A percentile compares a stretch with the other conserved stretches of the same genome.
Conservation (phyloP, 2,797 vertebrate species). For the Coregonus sp. region DNA sequence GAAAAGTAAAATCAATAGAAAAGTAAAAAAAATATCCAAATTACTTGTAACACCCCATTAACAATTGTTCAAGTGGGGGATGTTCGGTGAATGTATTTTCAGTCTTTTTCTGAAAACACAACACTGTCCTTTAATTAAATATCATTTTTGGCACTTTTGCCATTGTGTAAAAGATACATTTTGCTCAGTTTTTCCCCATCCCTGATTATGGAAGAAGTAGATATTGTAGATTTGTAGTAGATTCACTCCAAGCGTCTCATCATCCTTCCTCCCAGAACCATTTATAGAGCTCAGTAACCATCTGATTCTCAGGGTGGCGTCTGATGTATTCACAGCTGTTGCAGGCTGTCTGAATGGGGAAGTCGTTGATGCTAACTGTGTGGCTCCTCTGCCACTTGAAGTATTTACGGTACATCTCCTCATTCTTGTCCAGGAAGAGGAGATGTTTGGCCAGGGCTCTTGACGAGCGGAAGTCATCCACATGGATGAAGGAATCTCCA, state of each 20-base stretch:
- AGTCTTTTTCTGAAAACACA: too few species aligned
- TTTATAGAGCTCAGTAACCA: conserved; percentile 75
- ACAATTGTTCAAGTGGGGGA: not conserved
- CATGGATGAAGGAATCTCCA: conserved; percentile 82
- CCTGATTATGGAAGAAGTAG: not conserved
- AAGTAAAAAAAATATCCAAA: not conserved
- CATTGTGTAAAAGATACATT: not conserved
- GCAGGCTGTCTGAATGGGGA: conserved; percentile 77
- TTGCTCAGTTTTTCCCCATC: not conserved
- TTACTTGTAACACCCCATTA: not conserved
- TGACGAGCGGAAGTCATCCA: conserved; percentile 81
- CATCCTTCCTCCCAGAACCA: conserved; percentile 79
- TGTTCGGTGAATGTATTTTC: not conserved
- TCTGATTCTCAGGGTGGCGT: conserved; percentile 76
- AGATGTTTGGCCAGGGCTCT: conserved; percentile 78
- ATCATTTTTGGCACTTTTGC: not conserved
- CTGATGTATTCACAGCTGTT: conserved; percentile 78
- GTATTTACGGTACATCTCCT: conserved; percentile 76
- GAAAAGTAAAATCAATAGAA: too few species aligned
- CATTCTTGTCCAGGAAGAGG: conserved; percentile 75
- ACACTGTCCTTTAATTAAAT: not conserved
- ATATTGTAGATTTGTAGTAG: too few species aligned
- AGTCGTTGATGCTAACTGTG: conserved; percentile 72
- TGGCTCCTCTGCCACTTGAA: conserved; percentile 83
- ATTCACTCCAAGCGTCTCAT: not conserved